Evolutionary conservation across 2,113 vertebrate species (phyloP).

Genomic region (Centropus bengalensis): DNA sequence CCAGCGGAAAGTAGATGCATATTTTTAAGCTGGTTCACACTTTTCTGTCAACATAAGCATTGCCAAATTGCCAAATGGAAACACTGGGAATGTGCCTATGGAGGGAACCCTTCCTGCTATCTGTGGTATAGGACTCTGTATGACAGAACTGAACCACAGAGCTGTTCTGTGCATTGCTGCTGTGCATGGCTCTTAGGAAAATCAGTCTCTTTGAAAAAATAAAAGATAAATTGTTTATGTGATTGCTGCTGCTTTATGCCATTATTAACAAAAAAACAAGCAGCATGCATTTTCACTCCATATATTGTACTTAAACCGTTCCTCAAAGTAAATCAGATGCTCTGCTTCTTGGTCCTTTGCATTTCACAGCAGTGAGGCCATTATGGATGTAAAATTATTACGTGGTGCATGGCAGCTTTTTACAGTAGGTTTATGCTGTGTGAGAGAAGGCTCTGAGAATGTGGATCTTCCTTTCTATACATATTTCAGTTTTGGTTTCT

Average conservation of each 20-base stretch:
- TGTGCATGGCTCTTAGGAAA: not conserved
- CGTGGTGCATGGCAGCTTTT: not conserved
- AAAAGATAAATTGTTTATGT: not conserved
- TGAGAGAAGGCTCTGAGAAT: not conserved
- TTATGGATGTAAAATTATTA: not conserved
- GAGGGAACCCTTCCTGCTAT: not conserved
- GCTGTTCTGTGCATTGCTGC: not conserved
- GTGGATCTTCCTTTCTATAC: not conserved
- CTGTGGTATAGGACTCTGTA: not conserved
- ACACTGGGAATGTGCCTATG: not conserved
- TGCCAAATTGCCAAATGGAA: not conserved
- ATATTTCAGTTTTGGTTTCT: not conserved
- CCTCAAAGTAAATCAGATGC: not conserved
- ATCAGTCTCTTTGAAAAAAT: not conserved
- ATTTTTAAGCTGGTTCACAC: slow-evolving; percentile 23
- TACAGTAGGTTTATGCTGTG: not conserved
- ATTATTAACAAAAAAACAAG: not conserved
- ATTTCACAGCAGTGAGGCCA: not conserved
- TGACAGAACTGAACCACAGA: not conserved
- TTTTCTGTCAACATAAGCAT: not conserved
- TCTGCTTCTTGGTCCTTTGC: not conserved
- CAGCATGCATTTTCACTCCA: not conserved
- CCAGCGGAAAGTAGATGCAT: not conserved
- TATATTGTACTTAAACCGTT: not conserved
- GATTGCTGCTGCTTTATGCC: not conserved